Conservation (phyloP, 1,140 invertebrate species). For the Oscheius sp. region DNA sequence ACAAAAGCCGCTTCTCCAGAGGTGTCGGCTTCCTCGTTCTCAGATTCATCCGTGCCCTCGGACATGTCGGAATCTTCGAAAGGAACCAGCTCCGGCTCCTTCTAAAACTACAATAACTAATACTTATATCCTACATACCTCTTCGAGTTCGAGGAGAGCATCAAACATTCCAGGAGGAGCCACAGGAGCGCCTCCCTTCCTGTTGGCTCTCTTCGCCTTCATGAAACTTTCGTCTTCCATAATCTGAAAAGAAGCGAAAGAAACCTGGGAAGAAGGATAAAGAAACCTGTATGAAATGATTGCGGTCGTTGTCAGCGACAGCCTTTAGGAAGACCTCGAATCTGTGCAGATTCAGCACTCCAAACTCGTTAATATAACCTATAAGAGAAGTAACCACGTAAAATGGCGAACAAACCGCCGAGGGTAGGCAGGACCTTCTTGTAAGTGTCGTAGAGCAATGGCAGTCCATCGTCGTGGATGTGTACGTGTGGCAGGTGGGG, state of each 20-base stretch:
- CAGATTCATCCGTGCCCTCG: conserved; percentile 46
- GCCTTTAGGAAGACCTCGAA: conserved; percentile 83
- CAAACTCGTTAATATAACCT: conserved; percentile 89
- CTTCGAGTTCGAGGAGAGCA: not conserved
- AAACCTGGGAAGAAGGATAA: too few relatives aligned
- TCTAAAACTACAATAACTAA: too few relatives aligned
- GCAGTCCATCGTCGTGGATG: conserved; percentile 82
- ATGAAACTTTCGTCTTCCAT: conserved; percentile 82
- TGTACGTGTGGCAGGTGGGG: conserved; percentile 93
- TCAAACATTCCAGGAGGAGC: conserved; percentile 30
- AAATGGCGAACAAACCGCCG: conserved; percentile 70
- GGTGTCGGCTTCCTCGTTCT: conserved; percentile 50
- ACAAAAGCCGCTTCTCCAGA: conserved; percentile 19
- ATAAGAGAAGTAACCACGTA: conserved; percentile 42
- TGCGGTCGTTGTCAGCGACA: conserved; percentile 75
- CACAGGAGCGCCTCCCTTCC: conserved; percentile 62
- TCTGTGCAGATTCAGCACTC: conserved; percentile 76
- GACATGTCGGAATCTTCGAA: conserved; percentile 49
- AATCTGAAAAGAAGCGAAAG: too few relatives aligned
- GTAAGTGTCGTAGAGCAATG: conserved; percentile 81
- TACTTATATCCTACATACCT: too few relatives aligned
- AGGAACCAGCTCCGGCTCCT: conserved; percentile 31
- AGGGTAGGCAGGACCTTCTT: conserved; percentile 79
- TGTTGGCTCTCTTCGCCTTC: conserved; percentile 72
- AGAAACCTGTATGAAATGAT: conserved; percentile 81